A percentile compares a stretch with the other conserved stretches of the same genome.
These are phyloP conservation scores for Heliothis subflexa DNA, from an alignment of 1,140 invertebrate species.

Conservation along the genomic window DNA sequence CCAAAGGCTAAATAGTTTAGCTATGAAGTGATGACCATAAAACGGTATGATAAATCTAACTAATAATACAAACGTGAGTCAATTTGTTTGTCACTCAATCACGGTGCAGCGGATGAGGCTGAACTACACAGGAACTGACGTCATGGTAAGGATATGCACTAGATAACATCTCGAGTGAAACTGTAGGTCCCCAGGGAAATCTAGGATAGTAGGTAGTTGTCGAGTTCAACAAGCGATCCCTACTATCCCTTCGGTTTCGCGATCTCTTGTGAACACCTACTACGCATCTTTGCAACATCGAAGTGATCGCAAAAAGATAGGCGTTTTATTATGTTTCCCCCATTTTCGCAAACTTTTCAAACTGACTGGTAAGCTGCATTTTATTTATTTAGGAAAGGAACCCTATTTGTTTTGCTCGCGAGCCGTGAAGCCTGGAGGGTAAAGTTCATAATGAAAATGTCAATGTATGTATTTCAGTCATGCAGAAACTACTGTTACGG, in stretches of 20 bases:
- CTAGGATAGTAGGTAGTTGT: not conserved
- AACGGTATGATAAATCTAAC: slow-evolving; percentile 18
- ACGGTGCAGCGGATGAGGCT: slow-evolving; percentile 28
- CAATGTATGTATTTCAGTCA: not conserved
- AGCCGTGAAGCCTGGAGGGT: not conserved
- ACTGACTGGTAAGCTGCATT: not conserved
- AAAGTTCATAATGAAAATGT: not conserved
- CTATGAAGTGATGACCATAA: slow-evolving; percentile 22
- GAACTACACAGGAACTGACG: slow-evolving; percentile 9
- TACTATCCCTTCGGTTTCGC: too few species aligned
- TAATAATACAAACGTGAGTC: slow-evolving; percentile 25
- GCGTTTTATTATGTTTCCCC: not conserved
- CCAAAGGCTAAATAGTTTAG: slow-evolving; percentile 11
- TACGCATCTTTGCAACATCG: not conserved
- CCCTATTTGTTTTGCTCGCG: not conserved
- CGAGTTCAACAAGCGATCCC: not conserved
- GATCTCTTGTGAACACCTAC: not conserved
- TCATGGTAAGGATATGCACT: slow-evolving; percentile 38
- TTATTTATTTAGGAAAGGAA: not conserved
- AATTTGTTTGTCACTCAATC: slow-evolving; percentile 38
- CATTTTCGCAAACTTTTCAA: not conserved
- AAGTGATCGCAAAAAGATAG: not conserved
- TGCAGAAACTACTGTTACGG: not conserved
- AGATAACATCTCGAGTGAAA: slow-evolving; percentile 13
- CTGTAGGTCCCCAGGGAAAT: slow-evolving; percentile 27